phyloP scores from a whole-genome alignment of 2,888 invertebrate species.

The Drosophila mettleri region DNA sequence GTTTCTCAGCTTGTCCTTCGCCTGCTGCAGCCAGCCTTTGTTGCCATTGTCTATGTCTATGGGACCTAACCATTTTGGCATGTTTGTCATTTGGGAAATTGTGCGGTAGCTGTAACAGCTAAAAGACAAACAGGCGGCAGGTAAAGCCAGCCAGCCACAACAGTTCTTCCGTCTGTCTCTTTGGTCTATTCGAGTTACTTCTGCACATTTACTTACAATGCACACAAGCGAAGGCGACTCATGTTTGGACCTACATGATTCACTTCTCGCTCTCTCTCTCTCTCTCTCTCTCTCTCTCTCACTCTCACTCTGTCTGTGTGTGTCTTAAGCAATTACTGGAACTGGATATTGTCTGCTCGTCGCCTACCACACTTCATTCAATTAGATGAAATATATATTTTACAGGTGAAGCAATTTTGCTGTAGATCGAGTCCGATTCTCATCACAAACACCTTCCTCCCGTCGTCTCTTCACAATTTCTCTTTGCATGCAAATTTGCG shows the following conservation, averaged over 20 bases:
- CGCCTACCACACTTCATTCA: not conserved
- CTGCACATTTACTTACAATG: constrained; percentile 39
- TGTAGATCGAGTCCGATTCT: not conserved
- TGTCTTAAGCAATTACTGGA: constrained; percentile 12
- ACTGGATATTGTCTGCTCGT: constrained; percentile 1
- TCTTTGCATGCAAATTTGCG: constrained; percentile 6
- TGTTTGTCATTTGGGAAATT: constrained; percentile 82
- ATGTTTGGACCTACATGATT: constrained; percentile 31
- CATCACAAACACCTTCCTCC: too few relatives aligned
- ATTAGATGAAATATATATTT: constrained; percentile 1
- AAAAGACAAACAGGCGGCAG: constrained; percentile 76
- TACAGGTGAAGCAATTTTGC: not conserved
- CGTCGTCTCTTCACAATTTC: not conserved
- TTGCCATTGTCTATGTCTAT: constrained; percentile 64
- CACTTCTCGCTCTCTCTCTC: constrained; percentile 11
- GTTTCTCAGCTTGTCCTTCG: constrained; percentile 29
- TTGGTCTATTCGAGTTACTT: constrained; percentile 40
- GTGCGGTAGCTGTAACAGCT: constrained; percentile 77
- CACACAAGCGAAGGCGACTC: constrained; percentile 10
- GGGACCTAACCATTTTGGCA: constrained; percentile 76
- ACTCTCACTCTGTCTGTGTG: not conserved
- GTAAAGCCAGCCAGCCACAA: constrained; percentile 45
- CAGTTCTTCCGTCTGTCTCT: constrained; percentile 13
- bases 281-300: not conserved
- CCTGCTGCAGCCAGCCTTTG: constrained; percentile 45